Conservation (phyloP, 2,113 vertebrate genomes). For the Dicentrarchus labrax region DNA sequence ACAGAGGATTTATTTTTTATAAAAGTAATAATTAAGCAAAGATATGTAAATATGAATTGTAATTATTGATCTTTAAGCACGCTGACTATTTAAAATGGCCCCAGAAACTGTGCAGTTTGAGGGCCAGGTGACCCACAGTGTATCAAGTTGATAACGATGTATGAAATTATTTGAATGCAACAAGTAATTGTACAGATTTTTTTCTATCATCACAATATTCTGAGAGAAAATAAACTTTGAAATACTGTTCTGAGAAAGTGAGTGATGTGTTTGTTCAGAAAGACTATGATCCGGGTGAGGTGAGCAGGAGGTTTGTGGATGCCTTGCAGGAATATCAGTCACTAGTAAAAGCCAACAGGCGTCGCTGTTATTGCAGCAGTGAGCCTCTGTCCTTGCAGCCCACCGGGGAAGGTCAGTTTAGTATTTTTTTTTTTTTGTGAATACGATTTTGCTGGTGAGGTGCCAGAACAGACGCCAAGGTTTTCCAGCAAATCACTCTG, state of each 20-base stretch:
- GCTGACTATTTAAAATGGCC: conserved; percentile 81
- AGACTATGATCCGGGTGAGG: not conserved
- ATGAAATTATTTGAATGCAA: conserved; percentile 80
- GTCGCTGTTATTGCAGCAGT: conserved; percentile 73
- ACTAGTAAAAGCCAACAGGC: conserved; percentile 64
- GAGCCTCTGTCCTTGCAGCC: conserved; percentile 69
- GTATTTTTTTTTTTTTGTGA: conserved; percentile 42
- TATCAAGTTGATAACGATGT: conserved; percentile 79
- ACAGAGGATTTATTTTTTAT: conserved; percentile 85
- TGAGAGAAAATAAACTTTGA: conserved; percentile 81
- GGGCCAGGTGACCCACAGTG: conserved; percentile 56
- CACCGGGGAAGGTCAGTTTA: conserved; percentile 68
- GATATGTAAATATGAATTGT: conserved; percentile 77
- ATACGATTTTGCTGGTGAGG: conserved; percentile 57
- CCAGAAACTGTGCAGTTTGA: conserved; percentile 58
- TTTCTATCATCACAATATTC: conserved; percentile 72
- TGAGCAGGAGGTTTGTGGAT: not conserved
- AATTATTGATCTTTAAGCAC: conserved; percentile 81
- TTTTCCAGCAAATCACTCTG: conserved; percentile 45
- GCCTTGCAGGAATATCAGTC: conserved; percentile 19
- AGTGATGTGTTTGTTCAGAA: not conserved
- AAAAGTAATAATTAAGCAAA: conserved; percentile 72
- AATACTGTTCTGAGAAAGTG: conserved; percentile 48
- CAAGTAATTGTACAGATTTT: conserved; percentile 76
- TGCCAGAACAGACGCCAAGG: conserved; percentile 61